phyloP scores from a whole-genome alignment of 1,140 invertebrate genomes.

The Paraescarpia echinospica region DNA sequence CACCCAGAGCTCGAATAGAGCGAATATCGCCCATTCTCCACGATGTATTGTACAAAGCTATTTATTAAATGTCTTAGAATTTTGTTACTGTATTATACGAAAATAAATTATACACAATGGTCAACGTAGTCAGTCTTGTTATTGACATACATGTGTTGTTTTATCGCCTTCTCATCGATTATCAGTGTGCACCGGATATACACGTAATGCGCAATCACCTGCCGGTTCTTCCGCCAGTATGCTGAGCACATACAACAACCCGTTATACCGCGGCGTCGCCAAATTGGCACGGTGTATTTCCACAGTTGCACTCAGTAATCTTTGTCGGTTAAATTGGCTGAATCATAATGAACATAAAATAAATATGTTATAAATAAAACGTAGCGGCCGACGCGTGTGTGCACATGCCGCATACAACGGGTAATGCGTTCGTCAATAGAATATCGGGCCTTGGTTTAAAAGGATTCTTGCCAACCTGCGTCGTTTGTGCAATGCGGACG shows the following conservation, averaged over 20 bases:
- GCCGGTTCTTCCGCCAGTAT: background rate
- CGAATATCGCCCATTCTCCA: background rate
- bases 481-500: background rate
- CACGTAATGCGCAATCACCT: background rate
- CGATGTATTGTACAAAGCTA: background rate
- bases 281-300: background rate
- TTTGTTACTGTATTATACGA: slow-evolving; percentile 1
- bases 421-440: slow-evolving; percentile 1
- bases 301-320: background rate
- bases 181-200: background rate
- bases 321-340: background rate
- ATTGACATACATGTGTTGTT: background rate
- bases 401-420: background rate
- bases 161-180: too few species aligned
- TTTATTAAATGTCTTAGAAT: background rate
- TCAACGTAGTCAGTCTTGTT: background rate
- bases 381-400: background rate
- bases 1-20: background rate
- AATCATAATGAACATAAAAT: background rate
- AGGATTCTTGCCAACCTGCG: background rate
- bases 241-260: background rate
- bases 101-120: slow-evolving; percentile 6
- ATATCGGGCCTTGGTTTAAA: background rate
- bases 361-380: slow-evolving; percentile 1
- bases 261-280: background rate